Percentiles rank a stretch among this genome's conserved stretches.
phyloP scores from a whole-genome alignment of 2,888 invertebrate genomes.

The Megalurothrips usitatus region DNA sequence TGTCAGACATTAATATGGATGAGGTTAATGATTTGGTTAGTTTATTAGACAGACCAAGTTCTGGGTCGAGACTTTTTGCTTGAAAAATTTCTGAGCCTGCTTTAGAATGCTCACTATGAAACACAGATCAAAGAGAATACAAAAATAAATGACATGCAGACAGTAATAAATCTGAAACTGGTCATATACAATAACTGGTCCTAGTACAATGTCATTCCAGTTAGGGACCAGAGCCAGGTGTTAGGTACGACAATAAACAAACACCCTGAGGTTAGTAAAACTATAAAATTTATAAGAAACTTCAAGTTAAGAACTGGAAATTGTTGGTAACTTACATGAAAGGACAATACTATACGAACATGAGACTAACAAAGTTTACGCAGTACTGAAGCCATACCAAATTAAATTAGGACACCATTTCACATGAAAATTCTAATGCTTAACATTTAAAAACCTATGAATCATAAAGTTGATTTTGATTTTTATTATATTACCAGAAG shows the following conservation, averaged over 20 bases:
- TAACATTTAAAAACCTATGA: too few species aligned
- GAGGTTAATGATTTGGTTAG: background rate
- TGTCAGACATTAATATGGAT: background rate
- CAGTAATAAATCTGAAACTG: background rate
- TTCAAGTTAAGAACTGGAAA: background rate
- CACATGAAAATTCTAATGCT: too few species aligned
- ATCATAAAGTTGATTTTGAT: too few species aligned
- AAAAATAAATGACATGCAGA: background rate
- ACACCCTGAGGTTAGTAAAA: background rate
- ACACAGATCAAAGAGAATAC: background rate
- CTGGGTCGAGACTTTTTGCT: background rate
- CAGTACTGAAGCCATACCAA: too few species aligned
- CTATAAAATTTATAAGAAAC: background rate
- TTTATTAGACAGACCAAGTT: background rate
- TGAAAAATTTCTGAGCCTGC: background rate
- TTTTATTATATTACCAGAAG: too few species aligned
- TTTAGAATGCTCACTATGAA: background rate
- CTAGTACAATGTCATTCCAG: background rate
- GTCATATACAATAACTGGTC: slow-evolving; percentile 3
- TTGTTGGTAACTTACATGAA: background rate
- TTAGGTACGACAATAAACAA: background rate
- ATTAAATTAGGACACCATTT: too few species aligned
- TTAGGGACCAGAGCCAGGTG: background rate
- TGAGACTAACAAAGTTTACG: background rate
- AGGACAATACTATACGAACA: background rate